phyloP scores from a whole-genome alignment of 2,888 invertebrate genomes.

The Lasioglossum pauxillum region DNA sequence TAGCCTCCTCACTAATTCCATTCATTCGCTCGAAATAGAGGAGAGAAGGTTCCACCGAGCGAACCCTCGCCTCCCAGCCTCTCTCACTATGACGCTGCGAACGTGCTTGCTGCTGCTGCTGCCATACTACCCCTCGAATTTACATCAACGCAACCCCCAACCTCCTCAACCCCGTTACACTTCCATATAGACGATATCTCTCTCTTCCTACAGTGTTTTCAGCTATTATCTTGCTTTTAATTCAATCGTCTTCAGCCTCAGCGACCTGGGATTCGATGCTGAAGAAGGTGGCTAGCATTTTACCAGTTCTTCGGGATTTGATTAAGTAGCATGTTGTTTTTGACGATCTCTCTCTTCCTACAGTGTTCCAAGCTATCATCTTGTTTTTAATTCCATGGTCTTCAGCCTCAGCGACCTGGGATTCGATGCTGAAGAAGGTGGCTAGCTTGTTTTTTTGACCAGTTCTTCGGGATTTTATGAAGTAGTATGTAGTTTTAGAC shows the following conservation, averaged over 20 bases:
- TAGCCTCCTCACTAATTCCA: constrained; percentile 84
- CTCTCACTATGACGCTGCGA: constrained; percentile 23
- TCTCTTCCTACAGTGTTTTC: constrained; percentile 12
- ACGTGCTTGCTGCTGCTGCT: constrained; percentile 40
- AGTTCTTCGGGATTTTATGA: too few relatives aligned
- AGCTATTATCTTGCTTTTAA: constrained; percentile 20
- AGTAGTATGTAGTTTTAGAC: background rate
- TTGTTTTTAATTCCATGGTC: constrained; percentile 41
- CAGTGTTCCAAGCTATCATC: background rate
- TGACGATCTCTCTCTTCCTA: background rate
- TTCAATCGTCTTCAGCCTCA: constrained; percentile 29
- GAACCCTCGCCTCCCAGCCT: constrained; percentile 40
- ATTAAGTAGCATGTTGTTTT: background rate
- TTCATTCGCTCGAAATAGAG: constrained; percentile 79
- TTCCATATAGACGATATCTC: background rate
- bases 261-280: background rate
- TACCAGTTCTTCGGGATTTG: too few relatives aligned
- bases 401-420: background rate
- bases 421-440: background rate
- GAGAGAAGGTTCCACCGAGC: constrained; percentile 42
- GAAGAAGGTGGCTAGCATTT: background rate
- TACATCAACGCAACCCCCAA: constrained; percentile 41
- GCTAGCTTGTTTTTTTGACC: background rate
- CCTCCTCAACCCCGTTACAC: constrained; percentile 5
- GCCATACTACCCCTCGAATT: constrained; percentile 54